These are phyloP conservation scores for Cliona cf. orientalis DNA, from an alignment of 37 sponge, comb jelly and placozoan species.

Conservation along the genomic window DNA sequence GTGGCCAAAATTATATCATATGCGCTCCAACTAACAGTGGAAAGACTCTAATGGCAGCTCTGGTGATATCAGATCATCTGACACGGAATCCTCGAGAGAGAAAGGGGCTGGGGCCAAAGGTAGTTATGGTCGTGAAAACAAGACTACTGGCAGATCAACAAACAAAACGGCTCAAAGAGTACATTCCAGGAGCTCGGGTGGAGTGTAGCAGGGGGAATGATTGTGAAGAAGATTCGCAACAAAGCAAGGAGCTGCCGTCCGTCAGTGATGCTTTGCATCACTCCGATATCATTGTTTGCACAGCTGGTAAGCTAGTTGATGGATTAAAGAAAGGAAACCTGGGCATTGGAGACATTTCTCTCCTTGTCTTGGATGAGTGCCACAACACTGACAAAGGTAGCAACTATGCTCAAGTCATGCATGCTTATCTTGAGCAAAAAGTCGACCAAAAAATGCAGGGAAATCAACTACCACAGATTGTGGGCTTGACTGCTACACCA, in stretches of 20 bases:
- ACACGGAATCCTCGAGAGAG: conserved; percentile 3
- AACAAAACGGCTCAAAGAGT: background rate
- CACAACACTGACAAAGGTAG: conserved; percentile 71
- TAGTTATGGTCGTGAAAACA: conserved; percentile 53
- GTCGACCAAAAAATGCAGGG: background rate
- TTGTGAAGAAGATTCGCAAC: too few relatives aligned
- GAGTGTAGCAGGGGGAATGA: conserved; percentile 14
- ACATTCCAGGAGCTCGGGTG: conserved; percentile 29
- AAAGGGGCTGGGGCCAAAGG: conserved; percentile 18
- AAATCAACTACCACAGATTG: conserved; percentile 46
- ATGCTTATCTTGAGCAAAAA: conserved; percentile 40
- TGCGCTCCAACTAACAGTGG: conserved; percentile 72
- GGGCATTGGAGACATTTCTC: conserved; percentile 9
- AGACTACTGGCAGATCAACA: conserved; percentile 63
- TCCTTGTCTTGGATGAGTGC: conserved; percentile 88
- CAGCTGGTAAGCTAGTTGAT: conserved; percentile 58
- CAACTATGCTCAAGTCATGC: conserved; percentile 60
- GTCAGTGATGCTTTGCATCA: background rate
- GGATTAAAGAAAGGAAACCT: conserved; percentile 13
- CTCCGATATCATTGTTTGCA: conserved; percentile 63
- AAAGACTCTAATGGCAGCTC: conserved; percentile 60
- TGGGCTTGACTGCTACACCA: conserved; percentile 74
- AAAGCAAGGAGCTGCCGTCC: background rate
- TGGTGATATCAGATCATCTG: conserved; percentile 61
- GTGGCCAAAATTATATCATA: conserved; percentile 61